Evolutionary conservation across 2,113 vertebrate genomes (phyloP).

Genomic region (Todiramphus saurophagus): DNA sequence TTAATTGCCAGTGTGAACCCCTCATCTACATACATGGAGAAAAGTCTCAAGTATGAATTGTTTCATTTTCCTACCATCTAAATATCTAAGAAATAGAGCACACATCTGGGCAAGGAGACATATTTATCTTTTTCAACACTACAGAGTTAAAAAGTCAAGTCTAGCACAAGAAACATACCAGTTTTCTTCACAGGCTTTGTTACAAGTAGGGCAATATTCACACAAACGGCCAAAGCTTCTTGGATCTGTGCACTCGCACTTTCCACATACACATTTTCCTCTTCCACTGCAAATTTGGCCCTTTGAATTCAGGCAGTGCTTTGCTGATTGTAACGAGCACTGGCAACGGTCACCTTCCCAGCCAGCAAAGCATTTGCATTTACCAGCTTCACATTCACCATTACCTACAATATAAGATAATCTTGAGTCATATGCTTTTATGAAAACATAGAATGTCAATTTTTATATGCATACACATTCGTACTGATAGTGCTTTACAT

Average conservation of each 20-base stretch:
- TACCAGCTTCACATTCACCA: conserved; percentile 86
- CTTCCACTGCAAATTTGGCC: conserved; percentile 87
- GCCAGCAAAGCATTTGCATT: conserved; percentile 84
- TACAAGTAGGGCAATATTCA: conserved; percentile 87
- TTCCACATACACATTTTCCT: conserved; percentile 88
- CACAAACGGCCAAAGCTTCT: conserved; percentile 85
- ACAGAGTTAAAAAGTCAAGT: neutral
- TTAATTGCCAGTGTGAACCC: neutral
- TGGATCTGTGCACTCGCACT: conserved; percentile 86
- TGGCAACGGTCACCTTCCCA: conserved; percentile 91
- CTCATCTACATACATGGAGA: neutral
- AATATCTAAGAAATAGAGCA: neutral
- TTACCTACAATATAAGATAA: conserved; percentile 78
- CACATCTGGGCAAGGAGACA: neutral
- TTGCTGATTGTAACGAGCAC: conserved; percentile 78
- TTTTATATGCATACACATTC: neutral
- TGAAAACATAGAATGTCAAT: neutral
- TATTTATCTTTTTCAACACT: neutral
- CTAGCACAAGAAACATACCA: conserved; percentile 76
- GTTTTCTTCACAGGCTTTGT: conserved; percentile 83
- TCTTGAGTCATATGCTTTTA: neutral
- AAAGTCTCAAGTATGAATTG: neutral
- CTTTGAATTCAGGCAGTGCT: conserved; percentile 81
- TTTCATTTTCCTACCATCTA: neutral
- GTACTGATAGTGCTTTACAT: neutral